Base-by-base conservation (phyloP, 2,797 vertebrate genomes). In the Clamator glandarius region DNA sequence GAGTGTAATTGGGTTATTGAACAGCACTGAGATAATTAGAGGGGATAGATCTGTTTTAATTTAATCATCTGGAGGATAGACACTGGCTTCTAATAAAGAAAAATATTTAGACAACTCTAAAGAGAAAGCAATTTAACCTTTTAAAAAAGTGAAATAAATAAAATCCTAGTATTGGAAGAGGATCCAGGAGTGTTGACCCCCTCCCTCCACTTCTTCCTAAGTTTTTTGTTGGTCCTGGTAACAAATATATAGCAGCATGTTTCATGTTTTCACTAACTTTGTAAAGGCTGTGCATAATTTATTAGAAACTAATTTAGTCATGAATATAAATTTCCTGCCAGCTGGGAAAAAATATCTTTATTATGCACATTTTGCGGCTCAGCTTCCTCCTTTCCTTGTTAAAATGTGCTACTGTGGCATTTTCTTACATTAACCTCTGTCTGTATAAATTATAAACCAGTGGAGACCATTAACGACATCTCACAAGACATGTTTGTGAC, bases 261-360 rank as follows among this genome's bases (percentile, higher is more conserved):
- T 81, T 90, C 73, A 85, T 63, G 57, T 88, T 95, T 97, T 94
- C 68, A 93, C 85, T 95, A 96, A 92, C 62, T 97, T 96, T 80
- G 92, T 93, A 95, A 96, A 97, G 52, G 31, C n/a, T 52, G 70
- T 97, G 90, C 68, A 97, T 97, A 97, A 97, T 97, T 97, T 97
- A 97, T 96, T 91, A 96, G 92, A 94, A 95, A 87, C 69, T 92
- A 97, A 97, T 97, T 97, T 97, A 97, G 84, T 84, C 64, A 78
- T 91, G 92, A 97, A 97, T 95, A 97, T 94, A 97, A 96, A 96
- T 97, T 95, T 96, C 92, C 92, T 89, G 57, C 42, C 62, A 39
- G 76, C 89, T 79, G 14, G 48, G 75, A 23, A 51, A 77, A 91
- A 92, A 92, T 28, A n/a, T 91, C 74, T 93, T 90, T 94, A 91